Percentiles rank a stretch among this genome's conserved stretches.
These are phyloP conservation scores for Lochmaea crataegi DNA, from an alignment of 2,888 invertebrate genomes.

Conservation along the genomic window DNA sequence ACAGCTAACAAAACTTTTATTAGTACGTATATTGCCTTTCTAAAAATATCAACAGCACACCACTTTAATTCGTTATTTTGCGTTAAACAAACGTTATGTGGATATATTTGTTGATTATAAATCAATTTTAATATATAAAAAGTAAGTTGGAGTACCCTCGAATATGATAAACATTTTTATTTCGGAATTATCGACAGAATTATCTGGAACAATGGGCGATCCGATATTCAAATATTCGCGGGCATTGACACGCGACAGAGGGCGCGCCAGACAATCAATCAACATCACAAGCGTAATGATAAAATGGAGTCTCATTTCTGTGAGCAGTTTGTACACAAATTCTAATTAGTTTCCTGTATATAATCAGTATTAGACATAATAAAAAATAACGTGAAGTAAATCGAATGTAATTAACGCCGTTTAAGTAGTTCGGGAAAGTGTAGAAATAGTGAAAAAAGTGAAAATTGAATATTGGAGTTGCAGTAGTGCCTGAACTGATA, in stretches of 20 bases:
- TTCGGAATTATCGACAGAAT: constrained; percentile 15
- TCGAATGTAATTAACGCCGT: constrained; percentile 50
- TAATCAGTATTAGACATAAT: constrained; percentile 52
- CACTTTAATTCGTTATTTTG: constrained; percentile 3
- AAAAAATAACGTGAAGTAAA: constrained; percentile 52
- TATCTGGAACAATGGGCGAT: constrained; percentile 23
- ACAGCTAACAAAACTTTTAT: constrained; percentile 7
- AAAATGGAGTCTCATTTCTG: constrained; percentile 66
- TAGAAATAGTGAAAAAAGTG: constrained; percentile 49
- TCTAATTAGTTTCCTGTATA: constrained; percentile 60
- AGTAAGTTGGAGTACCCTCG: background rate
- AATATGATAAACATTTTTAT: constrained; percentile 10
- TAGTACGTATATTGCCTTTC: background rate
- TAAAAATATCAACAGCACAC: constrained; percentile 4
- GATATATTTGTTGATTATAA: background rate
- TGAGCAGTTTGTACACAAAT: constrained; percentile 65
- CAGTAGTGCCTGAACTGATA: constrained; percentile 33
- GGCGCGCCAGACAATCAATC: constrained; percentile 57
- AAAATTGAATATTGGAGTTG: constrained; percentile 41
- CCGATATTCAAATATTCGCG: constrained; percentile 40
- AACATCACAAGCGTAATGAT: constrained; percentile 63
- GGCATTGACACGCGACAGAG: constrained; percentile 35
- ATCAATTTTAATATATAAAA: background rate
- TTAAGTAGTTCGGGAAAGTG: constrained; percentile 46
- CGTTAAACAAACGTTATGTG: background rate